Evolutionary conservation across 2,888 invertebrate species (phyloP).

Genomic region (Mythimna vitellina): DNA sequence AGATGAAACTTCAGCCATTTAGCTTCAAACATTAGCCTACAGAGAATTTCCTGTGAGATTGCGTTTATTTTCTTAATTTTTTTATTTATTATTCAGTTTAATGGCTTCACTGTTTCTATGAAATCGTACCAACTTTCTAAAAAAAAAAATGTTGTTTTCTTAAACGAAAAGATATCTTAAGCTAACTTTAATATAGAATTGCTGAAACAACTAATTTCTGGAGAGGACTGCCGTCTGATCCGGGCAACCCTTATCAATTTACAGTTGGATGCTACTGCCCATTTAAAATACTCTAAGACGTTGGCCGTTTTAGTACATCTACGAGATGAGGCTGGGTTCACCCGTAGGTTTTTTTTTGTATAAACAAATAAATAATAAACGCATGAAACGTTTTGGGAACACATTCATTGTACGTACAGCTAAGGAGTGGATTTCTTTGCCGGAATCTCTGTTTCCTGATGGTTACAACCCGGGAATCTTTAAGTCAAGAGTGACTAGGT

Average conservation of each 20-base stretch:
- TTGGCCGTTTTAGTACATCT: neutral
- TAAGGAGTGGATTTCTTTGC: no score
- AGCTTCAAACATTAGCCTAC: conserved; percentile 19
- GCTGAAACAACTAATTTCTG: conserved; percentile 48
- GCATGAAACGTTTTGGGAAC: no score
- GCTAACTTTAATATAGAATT: conserved; percentile 3
- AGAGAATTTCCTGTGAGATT: conserved; percentile 4
- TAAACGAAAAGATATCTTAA: neutral
- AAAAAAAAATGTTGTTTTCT: neutral
- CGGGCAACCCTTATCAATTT: conserved; percentile 49
- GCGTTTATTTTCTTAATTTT: conserved; percentile 18
- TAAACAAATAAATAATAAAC: no score
- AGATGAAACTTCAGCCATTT: conserved; percentile 47
- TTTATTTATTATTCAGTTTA: conserved; percentile 9
- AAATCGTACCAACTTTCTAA: neutral
- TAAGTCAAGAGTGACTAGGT: no score
- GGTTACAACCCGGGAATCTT: no score
- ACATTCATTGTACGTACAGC: no score
- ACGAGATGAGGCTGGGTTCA: neutral
- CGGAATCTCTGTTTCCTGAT: no score
- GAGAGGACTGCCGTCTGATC: conserved; percentile 35
- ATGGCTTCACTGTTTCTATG: neutral
- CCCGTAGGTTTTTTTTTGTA: no score
- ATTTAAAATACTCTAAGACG: conserved; percentile 23
- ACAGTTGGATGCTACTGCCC: conserved; percentile 33